These are phyloP conservation scores for Nyctalus aviator DNA, from an alignment of 2,797 vertebrate genomes.

Conservation along the genomic window DNA sequence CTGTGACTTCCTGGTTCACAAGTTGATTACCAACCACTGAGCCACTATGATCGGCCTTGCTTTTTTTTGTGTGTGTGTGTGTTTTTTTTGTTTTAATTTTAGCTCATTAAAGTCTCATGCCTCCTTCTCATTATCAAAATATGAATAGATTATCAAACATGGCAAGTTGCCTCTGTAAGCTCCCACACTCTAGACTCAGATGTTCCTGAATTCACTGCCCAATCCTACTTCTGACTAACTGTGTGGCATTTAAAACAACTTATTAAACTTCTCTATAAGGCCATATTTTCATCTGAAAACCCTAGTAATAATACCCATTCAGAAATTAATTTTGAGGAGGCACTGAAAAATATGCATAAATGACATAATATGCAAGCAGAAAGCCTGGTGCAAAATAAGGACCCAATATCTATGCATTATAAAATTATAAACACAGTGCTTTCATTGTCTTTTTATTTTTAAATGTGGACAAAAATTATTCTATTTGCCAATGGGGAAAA, in stretches of 20 bases:
- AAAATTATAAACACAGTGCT: background rate
- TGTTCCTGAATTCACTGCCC: background rate
- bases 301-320: background rate
- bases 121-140: background rate
- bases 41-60: too few species aligned
- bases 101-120: background rate
- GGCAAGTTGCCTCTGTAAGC: background rate
- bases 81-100: background rate
- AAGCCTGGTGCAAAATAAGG: background rate
- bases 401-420: background rate
- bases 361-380: background rate
- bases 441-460: background rate
- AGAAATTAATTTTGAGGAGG: constrained; percentile 20
- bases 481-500: background rate
- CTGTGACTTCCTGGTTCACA: too few species aligned
- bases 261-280: constrained; percentile 33
- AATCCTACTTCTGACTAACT: background rate
- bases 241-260: background rate
- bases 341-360: background rate
- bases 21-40: too few species aligned
- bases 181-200: background rate
- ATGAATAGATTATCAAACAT: background rate
- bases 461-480: constrained; percentile 20
- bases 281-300: background rate
- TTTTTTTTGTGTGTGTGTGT: background rate